Base-by-base conservation (phyloP, 2,113 vertebrate species). In the Cyanoderma ruficeps region DNA sequence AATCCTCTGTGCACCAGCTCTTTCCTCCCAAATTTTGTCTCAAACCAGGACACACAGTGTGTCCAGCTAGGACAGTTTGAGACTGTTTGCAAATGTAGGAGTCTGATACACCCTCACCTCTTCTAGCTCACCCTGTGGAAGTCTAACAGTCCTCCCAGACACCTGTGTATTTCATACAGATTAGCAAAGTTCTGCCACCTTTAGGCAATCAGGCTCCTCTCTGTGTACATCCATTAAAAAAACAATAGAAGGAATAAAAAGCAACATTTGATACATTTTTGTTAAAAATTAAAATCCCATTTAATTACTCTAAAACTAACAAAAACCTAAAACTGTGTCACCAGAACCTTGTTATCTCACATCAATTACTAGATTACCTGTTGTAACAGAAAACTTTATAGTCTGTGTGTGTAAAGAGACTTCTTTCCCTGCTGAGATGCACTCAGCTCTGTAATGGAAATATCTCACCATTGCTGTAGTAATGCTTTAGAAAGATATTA, bases 1-100 rank as follows among this genome's bases (percentile, higher is more conserved):
- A 52, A 46, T 27, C 27, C 12, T 35, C 55, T 55, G 10, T n/a
- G 20, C 28, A 69, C 8, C 64, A 53, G 37, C 31, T 82, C 31
- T 53, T 77, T 50, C 46, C 49, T 30, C 31, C 2, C 7, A 64
- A 35, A 14, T 53, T 44, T 42, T 44, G 31, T n/a, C 39, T 53
- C 11, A 35, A 53, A n/a, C 15, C 47, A 64, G 31, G 47, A 33
- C 37, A 78, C 50, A 18, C 0, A 0, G 5, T 22, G 13, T 33
- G 27, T 60, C 33, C 71, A 64, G 25, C 33, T 30, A 17, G 25
- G 39, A 35, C 22, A 39, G 42, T 13, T 59, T 75, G 53, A 86
- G 41, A 55, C 9, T 27, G 20, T 41, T 46, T 76, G 52, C 1
- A 1, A 20, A 20, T 33, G 22, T 27, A 37, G 49, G 37, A 35